A percentile compares a stretch with the other conserved stretches of the same genome.
Conservation (phyloP, 2,113 vertebrate genomes). For the Malurus alboscapulatus region DNA sequence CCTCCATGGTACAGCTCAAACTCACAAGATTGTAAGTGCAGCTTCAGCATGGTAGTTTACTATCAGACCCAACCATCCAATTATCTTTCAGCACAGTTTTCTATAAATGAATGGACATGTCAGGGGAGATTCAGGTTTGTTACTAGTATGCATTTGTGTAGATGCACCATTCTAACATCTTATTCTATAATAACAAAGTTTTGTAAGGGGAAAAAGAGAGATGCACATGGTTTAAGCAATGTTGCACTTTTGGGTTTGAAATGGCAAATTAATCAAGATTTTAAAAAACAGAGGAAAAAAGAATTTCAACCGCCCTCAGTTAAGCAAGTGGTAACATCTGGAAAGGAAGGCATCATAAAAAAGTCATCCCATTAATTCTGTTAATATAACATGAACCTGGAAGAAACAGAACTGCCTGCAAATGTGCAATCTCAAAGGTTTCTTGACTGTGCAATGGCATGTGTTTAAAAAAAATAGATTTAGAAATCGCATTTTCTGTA, state of each 20-base stretch:
- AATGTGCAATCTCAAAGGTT: neutral
- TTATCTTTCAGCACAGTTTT: neutral
- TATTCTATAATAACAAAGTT: neutral
- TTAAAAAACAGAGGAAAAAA: neutral
- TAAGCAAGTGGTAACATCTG: neutral
- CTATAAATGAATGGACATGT: neutral
- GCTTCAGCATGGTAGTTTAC: neutral
- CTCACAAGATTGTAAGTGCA: neutral
- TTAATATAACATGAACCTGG: neutral
- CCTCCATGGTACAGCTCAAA: neutral
- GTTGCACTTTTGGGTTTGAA: neutral
- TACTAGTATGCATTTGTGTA: neutral
- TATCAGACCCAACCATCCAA: neutral
- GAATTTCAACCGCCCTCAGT: neutral
- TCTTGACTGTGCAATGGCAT: neutral
- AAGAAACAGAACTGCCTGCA: neutral
- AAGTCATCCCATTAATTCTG: neutral
- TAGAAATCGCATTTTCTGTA: neutral
- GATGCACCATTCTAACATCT: neutral
- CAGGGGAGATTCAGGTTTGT: neutral
- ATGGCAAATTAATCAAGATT: neutral
- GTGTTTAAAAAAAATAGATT: neutral
- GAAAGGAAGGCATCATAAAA: neutral
- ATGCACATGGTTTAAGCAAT: neutral
- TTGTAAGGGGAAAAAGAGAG: neutral